Evolutionary conservation across 2,113 vertebrate genomes (phyloP), one percentile per base, ranked within the genome.

Genomic region (Ascaphus truei): DNA sequence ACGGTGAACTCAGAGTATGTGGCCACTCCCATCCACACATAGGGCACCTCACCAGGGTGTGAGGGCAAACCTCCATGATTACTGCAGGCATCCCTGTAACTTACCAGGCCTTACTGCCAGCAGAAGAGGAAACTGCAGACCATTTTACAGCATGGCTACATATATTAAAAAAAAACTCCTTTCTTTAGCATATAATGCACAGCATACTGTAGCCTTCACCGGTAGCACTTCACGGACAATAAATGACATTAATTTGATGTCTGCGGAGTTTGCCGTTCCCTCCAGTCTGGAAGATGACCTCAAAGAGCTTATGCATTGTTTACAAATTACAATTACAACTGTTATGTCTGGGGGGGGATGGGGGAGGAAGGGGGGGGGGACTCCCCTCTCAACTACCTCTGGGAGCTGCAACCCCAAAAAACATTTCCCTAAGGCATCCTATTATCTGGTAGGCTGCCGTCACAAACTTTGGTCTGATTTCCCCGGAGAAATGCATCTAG

Each of bases 301-400:
- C 15, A 52, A 6, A 37, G n/a, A 36, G 22, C 31, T 12, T 15
- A 15, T 13, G 30, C 13, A 37, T 57, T 62, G 45, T 48, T 50
- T 62, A 62, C 27, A 34, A 36, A 63, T 64, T n/a, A 52, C 62
- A 7, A 27, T 52, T 64, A 64, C 47, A 64, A n/a, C 47, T 25
- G 62, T 27, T 51, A 20, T 20, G 20, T 52, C 22, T 5, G 13
- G 47, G 47, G 61, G 34, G 22, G n/a, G n/a, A n/a, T n/a, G n/a
- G n/a, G n/a, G n/a, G n/a, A n/a, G n/a, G n/a, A n/a, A n/a, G n/a
- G n/a, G n/a, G 13, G 47, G 47, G 61, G 34, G 22, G 11, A 11
- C 30, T 63, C 7, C 30, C 29, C n/a, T 25, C 61, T 26, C 30
- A 23, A 22, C 29, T 23, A 1, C 61, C 61, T 50, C 22, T 7